Percentiles rank a stretch among this genome's conserved stretches.
Conservation (phyloP, 1,140 invertebrate species). For the Olivierus martensii region DNA sequence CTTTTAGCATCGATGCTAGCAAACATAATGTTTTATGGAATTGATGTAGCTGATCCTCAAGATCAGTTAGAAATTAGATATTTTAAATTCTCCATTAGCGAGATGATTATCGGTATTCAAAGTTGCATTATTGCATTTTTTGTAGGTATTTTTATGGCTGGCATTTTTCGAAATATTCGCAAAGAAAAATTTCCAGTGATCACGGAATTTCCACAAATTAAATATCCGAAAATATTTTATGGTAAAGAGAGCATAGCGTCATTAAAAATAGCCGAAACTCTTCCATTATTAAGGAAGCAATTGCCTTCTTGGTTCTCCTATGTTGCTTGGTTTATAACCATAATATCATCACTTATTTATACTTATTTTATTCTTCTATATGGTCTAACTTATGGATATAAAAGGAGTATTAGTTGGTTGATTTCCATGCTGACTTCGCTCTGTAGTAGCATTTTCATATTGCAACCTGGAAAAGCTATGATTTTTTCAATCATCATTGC, state of each 20-base stretch:
- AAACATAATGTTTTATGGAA: background rate
- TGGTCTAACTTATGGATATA: background rate
- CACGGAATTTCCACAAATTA: too few relatives aligned
- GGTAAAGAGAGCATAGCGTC: too few relatives aligned
- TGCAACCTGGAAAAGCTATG: background rate
- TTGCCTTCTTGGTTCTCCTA: background rate
- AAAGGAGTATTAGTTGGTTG: background rate
- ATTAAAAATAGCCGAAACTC: too few relatives aligned
- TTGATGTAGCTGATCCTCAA: background rate
- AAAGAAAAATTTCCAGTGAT: too few relatives aligned
- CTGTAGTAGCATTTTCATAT: background rate
- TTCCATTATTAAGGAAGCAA: too few relatives aligned
- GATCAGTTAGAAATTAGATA: background rate
- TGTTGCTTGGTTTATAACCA: background rate
- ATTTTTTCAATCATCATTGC: too few relatives aligned
- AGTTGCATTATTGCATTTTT: background rate
- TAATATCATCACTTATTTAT: background rate
- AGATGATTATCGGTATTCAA: background rate
- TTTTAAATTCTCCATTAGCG: background rate
- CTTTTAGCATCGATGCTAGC: too few relatives aligned
- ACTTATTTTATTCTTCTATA: background rate
- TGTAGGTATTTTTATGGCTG: too few relatives aligned
- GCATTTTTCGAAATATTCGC: too few relatives aligned
- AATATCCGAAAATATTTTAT: too few relatives aligned
- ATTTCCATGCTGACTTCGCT: background rate